Evolutionary conservation across 2,888 invertebrate species (phyloP), one percentile per base, ranked within the genome.

Genomic region (Empis livida): DNA sequence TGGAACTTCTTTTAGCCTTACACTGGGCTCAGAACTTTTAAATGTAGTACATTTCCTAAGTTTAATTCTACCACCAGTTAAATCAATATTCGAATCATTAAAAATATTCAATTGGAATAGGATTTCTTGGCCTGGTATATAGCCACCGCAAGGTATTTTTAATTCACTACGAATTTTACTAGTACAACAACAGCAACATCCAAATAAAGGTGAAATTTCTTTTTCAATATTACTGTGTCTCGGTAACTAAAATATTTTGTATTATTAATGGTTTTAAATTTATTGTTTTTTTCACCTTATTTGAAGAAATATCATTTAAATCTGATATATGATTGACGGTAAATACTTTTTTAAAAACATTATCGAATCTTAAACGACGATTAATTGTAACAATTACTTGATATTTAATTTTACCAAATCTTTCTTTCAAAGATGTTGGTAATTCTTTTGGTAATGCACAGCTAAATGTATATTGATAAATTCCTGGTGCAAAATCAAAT

Each of bases 291-390:
- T n/a, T n/a, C n/a, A n/a, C n/a, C n/a, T 73, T 74, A 52, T 82
- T 79, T 51, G 77, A 75, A 2, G 78, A 71, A 63, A 82, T 80
- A 53, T 75, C 72, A 68, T 91, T 91, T 49, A 92, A 73, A 68
- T 91, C 88, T 57, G 89, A 70, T 3, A 82, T 77, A 53, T 84
- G 80, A 47, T 86, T 75, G 13, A 92, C 81, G 44, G 82, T 84
- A 40, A 40, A 40, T 13, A 5, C 40, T 9, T 16, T 16, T 20
- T 40, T 40, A 20, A 40, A 40, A 20, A 40, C 40, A 40, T 40
- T 40, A 58, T 91, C 88, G 64, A 84, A 83, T 58, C 84, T 85
- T 82, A 86, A 87, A 11, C 89, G 87, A 27, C 85, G 75, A 62
- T 90, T 89, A 17, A 92, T n/a, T n/a, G n/a, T n/a, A n/a, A n/a